phyloP scores from a whole-genome alignment of 2,113 vertebrate genomes.

The Phainopepla nitens region DNA sequence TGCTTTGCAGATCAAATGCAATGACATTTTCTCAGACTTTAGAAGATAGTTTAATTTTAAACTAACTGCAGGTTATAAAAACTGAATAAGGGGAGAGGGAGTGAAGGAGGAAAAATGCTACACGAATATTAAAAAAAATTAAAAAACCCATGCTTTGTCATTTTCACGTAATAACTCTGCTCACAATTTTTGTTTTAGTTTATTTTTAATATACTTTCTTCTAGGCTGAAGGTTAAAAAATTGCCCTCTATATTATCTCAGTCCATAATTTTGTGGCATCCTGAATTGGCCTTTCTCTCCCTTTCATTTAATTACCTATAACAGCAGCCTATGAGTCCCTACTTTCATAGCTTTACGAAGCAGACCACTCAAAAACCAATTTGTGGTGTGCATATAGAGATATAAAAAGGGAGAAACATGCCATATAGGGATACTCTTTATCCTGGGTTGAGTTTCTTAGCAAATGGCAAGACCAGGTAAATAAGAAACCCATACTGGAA shows the following conservation, averaged over 20 bases:
- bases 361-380: background rate
- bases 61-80: background rate
- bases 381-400: background rate
- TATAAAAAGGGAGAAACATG: background rate
- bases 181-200: background rate
- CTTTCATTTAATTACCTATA: background rate
- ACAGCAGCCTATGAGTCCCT: background rate
- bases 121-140: background rate
- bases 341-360: background rate
- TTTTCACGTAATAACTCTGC: background rate
- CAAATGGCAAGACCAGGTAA: background rate
- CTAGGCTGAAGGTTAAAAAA: background rate
- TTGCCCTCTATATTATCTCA: background rate
- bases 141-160: background rate
- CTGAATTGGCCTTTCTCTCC: background rate
- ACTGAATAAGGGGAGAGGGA: background rate
- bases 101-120: background rate
- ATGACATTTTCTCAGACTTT: background rate
- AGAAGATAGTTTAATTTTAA: constrained; percentile 13
- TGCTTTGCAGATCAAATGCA: constrained; percentile 22
- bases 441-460: background rate
- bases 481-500: background rate
- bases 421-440: background rate
- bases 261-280: background rate
- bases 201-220: background rate